Evolutionary conservation across 2,888 invertebrate species (phyloP).

Genomic region (Diloba caeruleocephala): DNA sequence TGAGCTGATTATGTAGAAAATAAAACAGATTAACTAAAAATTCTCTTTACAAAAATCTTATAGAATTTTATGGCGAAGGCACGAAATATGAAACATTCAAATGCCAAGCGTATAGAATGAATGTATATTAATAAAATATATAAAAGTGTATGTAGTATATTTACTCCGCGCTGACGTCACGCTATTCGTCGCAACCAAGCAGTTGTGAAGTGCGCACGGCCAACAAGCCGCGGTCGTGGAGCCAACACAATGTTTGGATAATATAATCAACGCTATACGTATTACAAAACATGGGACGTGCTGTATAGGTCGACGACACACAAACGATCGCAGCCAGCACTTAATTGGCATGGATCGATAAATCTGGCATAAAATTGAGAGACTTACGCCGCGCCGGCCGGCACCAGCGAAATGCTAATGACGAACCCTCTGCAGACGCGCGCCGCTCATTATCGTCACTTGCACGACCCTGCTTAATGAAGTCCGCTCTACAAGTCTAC

Average conservation of each 20-base stretch:
- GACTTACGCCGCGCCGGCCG: conserved; percentile 4
- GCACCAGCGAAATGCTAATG: conserved; percentile 14
- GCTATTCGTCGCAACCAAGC: background rate
- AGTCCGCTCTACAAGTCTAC: background rate
- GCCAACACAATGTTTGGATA: conserved; percentile 1
- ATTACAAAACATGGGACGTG: conserved; percentile 5
- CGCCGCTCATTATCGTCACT: background rate
- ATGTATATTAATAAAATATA: too few relatives aligned
- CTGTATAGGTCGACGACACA: conserved; percentile 9
- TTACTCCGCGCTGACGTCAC: background rate
- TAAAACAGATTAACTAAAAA: too few relatives aligned
- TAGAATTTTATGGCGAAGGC: too few relatives aligned
- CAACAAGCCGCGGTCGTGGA: background rate
- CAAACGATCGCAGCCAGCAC: conserved; percentile 13
- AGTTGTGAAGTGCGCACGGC: background rate
- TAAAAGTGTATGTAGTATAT: background rate
- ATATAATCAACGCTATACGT: background rate
- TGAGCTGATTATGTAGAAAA: too few relatives aligned
- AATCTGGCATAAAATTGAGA: conserved; percentile 19
- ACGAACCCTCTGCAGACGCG: background rate
- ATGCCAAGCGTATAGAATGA: too few relatives aligned
- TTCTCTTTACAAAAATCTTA: too few relatives aligned
- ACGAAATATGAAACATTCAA: too few relatives aligned
- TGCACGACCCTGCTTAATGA: conserved; percentile 1
- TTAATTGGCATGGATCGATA: conserved; percentile 37